phyloP scores from a whole-genome alignment of 2,113 vertebrate species.

The Antennarius striatus region DNA sequence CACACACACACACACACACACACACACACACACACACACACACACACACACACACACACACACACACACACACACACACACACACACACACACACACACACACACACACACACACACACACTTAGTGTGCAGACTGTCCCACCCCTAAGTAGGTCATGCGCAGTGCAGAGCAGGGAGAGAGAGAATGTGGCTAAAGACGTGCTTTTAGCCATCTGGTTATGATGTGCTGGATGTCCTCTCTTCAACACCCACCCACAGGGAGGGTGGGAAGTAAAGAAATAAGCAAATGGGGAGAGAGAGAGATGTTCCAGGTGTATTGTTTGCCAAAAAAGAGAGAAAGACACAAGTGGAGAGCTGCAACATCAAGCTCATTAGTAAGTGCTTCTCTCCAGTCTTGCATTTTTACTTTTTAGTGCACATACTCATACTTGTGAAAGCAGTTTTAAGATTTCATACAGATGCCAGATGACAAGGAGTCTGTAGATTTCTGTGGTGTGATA shows the following conservation, averaged over 20 bases:
- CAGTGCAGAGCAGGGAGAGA: constrained; percentile 42
- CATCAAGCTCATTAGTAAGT: too few species aligned
- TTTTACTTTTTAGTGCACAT: too few species aligned
- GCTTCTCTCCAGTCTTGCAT: too few species aligned
- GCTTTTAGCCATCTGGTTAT: constrained; percentile 88
- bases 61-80: neutral
- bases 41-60: neutral
- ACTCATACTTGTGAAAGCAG: too few species aligned
- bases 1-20: neutral
- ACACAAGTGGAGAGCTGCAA: too few species aligned
- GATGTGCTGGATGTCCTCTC: constrained; percentile 77
- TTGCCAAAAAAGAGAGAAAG: too few species aligned
- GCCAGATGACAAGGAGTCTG: too few species aligned
- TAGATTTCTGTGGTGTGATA: too few species aligned
- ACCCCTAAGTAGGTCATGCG: constrained; percentile 72
- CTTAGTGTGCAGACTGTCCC: constrained; percentile 38
- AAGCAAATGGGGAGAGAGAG: constrained; percentile 44
- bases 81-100: neutral
- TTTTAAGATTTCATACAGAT: too few species aligned
- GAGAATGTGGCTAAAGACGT: constrained; percentile 41
- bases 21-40: neutral
- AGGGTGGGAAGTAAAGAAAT: constrained; percentile 24
- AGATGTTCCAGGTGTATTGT: constrained; percentile 48
- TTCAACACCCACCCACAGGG: constrained; percentile 48
- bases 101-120: constrained; percentile 20